Evolutionary conservation across 2,113 vertebrate genomes (phyloP), one percentile per base, ranked within the genome.

Genomic region (Salvelinus fontinalis): DNA sequence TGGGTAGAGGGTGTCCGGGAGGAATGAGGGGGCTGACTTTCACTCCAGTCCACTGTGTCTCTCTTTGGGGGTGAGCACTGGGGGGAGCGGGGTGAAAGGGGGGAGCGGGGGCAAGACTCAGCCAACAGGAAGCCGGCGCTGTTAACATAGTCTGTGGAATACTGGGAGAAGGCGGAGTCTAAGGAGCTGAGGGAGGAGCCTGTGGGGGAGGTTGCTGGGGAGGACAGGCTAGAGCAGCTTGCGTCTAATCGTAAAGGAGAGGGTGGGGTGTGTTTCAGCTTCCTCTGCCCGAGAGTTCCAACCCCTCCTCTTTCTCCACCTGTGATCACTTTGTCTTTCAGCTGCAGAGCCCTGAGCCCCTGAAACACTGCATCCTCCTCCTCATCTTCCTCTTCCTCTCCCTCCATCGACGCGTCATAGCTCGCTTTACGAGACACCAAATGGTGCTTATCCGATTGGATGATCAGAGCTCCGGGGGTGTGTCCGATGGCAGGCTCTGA

Each of bases 181-280:
- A 96, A 88, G 24, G 96, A 96, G 85, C 96, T 95, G 75, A 94
- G 83, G 0, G 96, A 96, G 0, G 95, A 96, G 68, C 89, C 86
- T 0, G 94, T 95, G 0, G 93, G 95, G 49, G 97, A 97, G 0
- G 90, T 92, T 4, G 88, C 90, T 3, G 93, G 91, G 20, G 96
- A 96, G n/a, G 95, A 96, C 3, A 95, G 85, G 76, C 95, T 96
- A 31, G 95, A 96, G 78, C 86, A 95, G 83, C 95, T 95, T 29
- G 94, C 92, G 62, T 93, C 92, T 64, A 96, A 84, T 34, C 91
- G 91, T 18, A 95, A 78, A 1, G 93, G 93, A 0, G 85, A 85
- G 0, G 91, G 93, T 75, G 86, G 83, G 1, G 85, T 87, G 34
- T 92, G 91, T 81, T 94, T 93, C 64, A 86, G 81, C 75, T 92